These are phyloP conservation scores for Neolamprologus cancellatus DNA, from an alignment of 2,113 vertebrate genomes.

Conservation along the genomic window DNA sequence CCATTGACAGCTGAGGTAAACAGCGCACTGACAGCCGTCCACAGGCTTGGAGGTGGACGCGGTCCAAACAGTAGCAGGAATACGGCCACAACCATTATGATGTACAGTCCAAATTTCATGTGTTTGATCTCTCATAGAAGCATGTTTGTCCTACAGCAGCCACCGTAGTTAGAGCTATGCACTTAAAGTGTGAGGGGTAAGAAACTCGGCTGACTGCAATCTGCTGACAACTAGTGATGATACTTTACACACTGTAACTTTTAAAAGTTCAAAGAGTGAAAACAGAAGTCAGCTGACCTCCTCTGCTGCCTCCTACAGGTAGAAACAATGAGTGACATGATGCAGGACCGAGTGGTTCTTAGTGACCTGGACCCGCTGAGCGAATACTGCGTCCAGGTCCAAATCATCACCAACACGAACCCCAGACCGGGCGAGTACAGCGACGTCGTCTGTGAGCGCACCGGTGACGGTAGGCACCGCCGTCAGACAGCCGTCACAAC, in stretches of 20 bases:
- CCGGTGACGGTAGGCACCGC: neutral
- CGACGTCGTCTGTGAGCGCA: constrained; percentile 30
- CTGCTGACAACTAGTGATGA: no score
- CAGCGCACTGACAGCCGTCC: neutral
- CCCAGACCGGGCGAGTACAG: constrained; percentile 3
- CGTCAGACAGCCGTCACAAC: fast-evolving
- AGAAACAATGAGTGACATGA: neutral
- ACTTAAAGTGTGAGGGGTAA: neutral
- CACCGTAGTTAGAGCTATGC: fast-evolving
- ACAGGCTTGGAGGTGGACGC: neutral
- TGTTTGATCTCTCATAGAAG: fast-evolving
- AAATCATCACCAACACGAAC: neutral
- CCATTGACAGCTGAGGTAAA: neutral
- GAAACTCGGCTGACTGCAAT: no score
- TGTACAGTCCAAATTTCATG: neutral
- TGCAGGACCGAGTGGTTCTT: constrained; percentile 21
- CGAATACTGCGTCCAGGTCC: constrained; percentile 60
- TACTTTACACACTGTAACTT: no score
- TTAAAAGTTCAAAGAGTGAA: no score
- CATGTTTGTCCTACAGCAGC: neutral
- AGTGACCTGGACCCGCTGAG: constrained; percentile 14
- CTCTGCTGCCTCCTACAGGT: constrained; percentile 2
- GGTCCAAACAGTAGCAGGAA: neutral
- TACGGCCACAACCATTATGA: neutral
- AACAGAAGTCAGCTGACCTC: neutral